phyloP scores from a whole-genome alignment of 1,140 invertebrate genomes.

The Aleiodes sp. region DNA sequence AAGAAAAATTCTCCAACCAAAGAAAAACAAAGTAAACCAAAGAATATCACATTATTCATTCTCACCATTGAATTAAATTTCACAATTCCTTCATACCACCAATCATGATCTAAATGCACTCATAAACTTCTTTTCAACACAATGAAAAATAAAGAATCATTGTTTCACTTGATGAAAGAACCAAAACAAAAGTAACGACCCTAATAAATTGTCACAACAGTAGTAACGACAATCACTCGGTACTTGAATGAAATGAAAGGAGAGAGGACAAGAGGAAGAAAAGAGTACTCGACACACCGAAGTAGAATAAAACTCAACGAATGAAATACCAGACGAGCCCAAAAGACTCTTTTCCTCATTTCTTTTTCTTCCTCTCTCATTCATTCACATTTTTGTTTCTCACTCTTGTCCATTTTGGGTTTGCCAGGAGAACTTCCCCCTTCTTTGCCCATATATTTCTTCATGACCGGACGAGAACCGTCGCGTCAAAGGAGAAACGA shows the following conservation, averaged over 20 bases:
- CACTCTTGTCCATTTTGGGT: conserved; percentile 16
- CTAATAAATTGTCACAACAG: conserved; percentile 17
- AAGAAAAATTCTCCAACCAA: too few species aligned
- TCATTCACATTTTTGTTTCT: conserved; percentile 22
- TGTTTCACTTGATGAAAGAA: neutral
- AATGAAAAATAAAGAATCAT: too few species aligned
- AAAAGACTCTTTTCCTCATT: conserved; percentile 30
- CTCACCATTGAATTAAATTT: too few species aligned
- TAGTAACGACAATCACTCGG: conserved; percentile 4
- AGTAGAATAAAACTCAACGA: conserved; percentile 45
- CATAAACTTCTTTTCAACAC: too few species aligned
- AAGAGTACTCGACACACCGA: conserved; percentile 32
- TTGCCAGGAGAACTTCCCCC: neutral
- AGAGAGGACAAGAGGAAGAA: conserved; percentile 8
- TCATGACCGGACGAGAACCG: conserved; percentile 44
- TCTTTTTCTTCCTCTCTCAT: conserved; percentile 14
- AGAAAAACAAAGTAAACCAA: too few species aligned
- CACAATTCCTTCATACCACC: too few species aligned
- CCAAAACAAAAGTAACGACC: neutral
- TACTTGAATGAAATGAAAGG: conserved; percentile 22
- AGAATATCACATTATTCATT: too few species aligned
- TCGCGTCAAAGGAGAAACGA: conserved; percentile 42
- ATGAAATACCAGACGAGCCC: conserved; percentile 43
- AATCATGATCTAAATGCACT: too few species aligned
- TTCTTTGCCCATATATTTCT: conserved; percentile 3